Conservation (phyloP, 2,797 vertebrate genomes). For the Miichthys miiuy region DNA sequence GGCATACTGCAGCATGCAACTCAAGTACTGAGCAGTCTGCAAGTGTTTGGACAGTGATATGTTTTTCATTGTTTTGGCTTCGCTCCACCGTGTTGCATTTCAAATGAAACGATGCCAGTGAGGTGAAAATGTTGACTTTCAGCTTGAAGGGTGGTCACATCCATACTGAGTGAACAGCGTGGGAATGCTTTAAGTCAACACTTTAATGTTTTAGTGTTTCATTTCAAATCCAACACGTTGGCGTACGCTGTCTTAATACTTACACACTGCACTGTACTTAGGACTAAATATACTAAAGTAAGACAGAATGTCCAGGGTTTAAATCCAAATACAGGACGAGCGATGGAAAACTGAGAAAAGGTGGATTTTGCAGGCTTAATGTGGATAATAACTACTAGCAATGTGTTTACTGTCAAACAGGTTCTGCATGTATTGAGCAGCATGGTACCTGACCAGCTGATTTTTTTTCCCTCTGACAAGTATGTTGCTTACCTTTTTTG, state of each 20-base stretch:
- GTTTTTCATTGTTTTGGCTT: constrained; percentile 46
- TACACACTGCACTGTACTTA: background rate
- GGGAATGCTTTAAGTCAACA: constrained; percentile 15
- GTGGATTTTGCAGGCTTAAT: background rate
- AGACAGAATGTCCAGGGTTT: background rate
- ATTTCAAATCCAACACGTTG: background rate
- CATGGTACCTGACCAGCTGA: constrained; percentile 3
- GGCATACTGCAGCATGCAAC: constrained; percentile 7
- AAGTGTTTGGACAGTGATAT: constrained; percentile 22
- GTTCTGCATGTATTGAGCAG: background rate
- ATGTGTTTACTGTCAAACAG: constrained; percentile 1
- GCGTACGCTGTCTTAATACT: background rate
- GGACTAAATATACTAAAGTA: background rate
- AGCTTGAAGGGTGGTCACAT: background rate
- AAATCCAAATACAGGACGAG: background rate
- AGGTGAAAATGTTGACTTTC: constrained; percentile 27
- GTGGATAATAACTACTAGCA: background rate
- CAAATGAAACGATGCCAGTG: constrained; percentile 20
- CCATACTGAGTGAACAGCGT: constrained; percentile 1
- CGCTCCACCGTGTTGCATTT: constrained; percentile 22
- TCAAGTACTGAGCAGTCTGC: constrained; percentile 7
- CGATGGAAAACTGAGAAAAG: background rate
- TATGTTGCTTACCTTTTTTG: background rate
- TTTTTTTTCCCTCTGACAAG: background rate
- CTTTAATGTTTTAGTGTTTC: background rate